Evolutionary conservation across 2,888 invertebrate species (phyloP), one percentile per base, ranked within the genome.

Genomic region (Drosophila buzzatii): DNA sequence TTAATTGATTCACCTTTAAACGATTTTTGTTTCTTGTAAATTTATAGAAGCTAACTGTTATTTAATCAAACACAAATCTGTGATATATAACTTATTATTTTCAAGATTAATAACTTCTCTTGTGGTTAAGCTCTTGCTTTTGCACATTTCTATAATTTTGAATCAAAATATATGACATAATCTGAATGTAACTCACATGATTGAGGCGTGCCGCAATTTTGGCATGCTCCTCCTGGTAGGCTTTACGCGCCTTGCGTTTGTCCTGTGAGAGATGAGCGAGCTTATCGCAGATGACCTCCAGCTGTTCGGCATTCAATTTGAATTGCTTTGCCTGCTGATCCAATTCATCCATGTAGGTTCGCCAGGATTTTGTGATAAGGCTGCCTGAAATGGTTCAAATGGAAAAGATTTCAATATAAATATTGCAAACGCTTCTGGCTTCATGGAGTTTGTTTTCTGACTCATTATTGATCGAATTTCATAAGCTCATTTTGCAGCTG

Each of bases 221-320:
- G 70, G 95, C 95, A 91, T 98, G 97, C 91, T 98, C 98, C 91
- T 99, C 98, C 90, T 97, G 96, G 92, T 98, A 98, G 59, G 95
- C 94, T 93, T 98, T 98, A 82, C 97, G 95, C 6, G 97, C 95
- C 92, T 96, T 96, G 90, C 98, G 95, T 92, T 98, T 97, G 91
- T 98, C 98, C n/a, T 95, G 94, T 92, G 97, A 96, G 67, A 99
- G 95, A 45, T 95, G 94, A 79, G 95, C 95, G 76, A 99, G 94
- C 81, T 97, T 96, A 86, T 98, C 98, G 14, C 97, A 97, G 74
- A 96, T 95, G 35, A 95, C 95, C 91, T 97, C 97, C 81, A 99
- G 94, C 31, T 96, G 95, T 92, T 98, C 98, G 2, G 98, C 97
- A 92, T 98, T 98, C 73, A 96, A 95, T 90, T 95, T 96, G 70